Evolutionary conservation across 2,797 vertebrate species (phyloP).

Genomic region (Helostoma temminkii): DNA sequence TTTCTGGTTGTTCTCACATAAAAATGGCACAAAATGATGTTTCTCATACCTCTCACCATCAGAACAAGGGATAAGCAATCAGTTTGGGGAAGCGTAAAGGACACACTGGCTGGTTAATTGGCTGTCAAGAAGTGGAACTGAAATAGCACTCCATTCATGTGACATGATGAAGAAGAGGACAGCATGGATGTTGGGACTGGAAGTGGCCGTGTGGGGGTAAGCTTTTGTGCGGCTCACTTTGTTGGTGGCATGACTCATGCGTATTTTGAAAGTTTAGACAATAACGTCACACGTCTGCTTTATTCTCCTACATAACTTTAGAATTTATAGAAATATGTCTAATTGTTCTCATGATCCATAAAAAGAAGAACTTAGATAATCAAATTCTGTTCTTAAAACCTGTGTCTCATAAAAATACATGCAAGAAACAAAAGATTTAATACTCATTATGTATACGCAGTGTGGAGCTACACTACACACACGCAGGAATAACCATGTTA

Average conservation of each 20-base stretch:
- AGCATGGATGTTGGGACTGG: slow-evolving; percentile 40
- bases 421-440: neutral
- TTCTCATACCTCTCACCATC: slow-evolving; percentile 35
- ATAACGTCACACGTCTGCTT: slow-evolving; percentile 19
- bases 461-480: slow-evolving; percentile 31
- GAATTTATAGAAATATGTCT: neutral
- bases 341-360: neutral
- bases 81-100: slow-evolving; percentile 31
- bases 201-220: slow-evolving; percentile 33
- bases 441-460: slow-evolving; percentile 11
- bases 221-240: slow-evolving; percentile 48
- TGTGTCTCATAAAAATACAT: neutral
- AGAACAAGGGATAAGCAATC: slow-evolving; percentile 49
- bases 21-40: slow-evolving; percentile 23
- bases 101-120: slow-evolving; percentile 56
- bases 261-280: slow-evolving; percentile 37
- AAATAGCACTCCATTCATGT: slow-evolving; percentile 57
- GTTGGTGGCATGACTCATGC: slow-evolving; percentile 51
- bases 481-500: too few species aligned
- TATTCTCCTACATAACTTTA: slow-evolving; percentile 1
- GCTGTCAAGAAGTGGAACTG: slow-evolving; percentile 56
- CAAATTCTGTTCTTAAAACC: neutral
- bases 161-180: slow-evolving; percentile 49
- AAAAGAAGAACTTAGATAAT: neutral
- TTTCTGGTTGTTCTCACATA: slow-evolving; percentile 43